Percentiles rank a stretch among this genome's conserved stretches.
Evolutionary conservation across 1,140 invertebrate genomes (phyloP).

Genomic region (Eupeodes corollae): DNA sequence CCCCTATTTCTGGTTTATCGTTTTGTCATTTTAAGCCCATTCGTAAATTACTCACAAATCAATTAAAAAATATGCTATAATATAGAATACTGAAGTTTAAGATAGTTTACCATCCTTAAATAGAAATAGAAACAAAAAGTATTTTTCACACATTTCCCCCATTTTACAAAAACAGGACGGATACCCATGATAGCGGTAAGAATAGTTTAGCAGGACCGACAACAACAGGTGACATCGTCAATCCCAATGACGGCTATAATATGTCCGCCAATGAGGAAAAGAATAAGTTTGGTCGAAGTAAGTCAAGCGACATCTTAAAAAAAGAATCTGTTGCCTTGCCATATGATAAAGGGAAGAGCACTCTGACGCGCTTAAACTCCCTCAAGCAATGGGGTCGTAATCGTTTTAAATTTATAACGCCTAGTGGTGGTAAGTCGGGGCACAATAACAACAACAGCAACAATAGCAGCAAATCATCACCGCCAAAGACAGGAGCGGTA

Average conservation of each 20-base stretch:
- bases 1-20: too few species aligned
- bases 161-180: background rate
- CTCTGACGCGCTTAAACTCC: conserved; percentile 63
- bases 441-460: background rate
- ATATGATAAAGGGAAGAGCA: conserved; percentile 43
- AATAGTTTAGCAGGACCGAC: too few species aligned
- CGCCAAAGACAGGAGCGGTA: background rate
- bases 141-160: too few species aligned
- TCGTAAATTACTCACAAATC: too few species aligned
- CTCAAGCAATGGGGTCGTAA: conserved; percentile 73
- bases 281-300: conserved; percentile 44
- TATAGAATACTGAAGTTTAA: too few species aligned
- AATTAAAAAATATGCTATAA: too few species aligned
- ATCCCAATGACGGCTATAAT: background rate
- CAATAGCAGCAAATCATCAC: background rate
- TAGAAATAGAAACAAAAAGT: too few species aligned
- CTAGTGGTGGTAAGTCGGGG: conserved; percentile 23
- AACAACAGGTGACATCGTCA: background rate
- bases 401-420: conserved; percentile 59
- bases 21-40: too few species aligned
- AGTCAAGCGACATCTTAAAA: conserved; percentile 57
- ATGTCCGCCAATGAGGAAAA: conserved; percentile 14
- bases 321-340: conserved; percentile 37
- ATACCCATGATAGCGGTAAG: too few species aligned
- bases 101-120: too few species aligned